Evolutionary conservation across 2,113 vertebrate species (phyloP).

Genomic region (Podocnemis expansa): DNA sequence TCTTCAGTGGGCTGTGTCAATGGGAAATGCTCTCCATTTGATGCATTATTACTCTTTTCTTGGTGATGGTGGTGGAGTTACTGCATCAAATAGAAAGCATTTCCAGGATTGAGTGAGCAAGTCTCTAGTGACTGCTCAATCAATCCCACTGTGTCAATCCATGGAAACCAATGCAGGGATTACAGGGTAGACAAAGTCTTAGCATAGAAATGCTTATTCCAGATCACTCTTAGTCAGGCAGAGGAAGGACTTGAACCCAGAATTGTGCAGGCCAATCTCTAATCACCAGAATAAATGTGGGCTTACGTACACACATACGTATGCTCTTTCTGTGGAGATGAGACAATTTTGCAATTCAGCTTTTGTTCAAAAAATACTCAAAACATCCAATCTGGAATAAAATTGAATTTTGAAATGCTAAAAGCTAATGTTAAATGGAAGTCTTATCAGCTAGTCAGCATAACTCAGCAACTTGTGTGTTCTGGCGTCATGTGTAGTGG

Average conservation of each 20-base stretch:
- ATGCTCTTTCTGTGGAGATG: neutral
- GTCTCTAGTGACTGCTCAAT: too few species aligned
- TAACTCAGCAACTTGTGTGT: neutral
- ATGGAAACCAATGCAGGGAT: too few species aligned
- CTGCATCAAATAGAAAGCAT: too few species aligned
- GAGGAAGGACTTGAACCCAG: neutral
- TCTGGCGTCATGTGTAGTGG: neutral
- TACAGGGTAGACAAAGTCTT: neutral
- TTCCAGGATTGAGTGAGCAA: too few species aligned
- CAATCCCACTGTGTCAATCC: too few species aligned
- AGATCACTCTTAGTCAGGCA: neutral
- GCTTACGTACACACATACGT: neutral
- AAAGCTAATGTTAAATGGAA: neutral
- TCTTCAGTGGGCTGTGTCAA: too few species aligned
- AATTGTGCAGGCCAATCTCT: neutral
- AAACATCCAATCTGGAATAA: neutral
- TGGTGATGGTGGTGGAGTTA: too few species aligned
- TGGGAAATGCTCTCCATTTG: too few species aligned
- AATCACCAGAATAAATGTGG: neutral
- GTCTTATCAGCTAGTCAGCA: neutral
- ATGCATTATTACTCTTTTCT: too few species aligned
- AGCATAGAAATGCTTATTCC: neutral
- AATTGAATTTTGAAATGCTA: neutral
- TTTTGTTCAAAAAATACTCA: neutral
- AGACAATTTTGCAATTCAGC: neutral